Evolutionary conservation across 2,797 vertebrate species (phyloP).

Genomic region (Rachycentron canadum): DNA sequence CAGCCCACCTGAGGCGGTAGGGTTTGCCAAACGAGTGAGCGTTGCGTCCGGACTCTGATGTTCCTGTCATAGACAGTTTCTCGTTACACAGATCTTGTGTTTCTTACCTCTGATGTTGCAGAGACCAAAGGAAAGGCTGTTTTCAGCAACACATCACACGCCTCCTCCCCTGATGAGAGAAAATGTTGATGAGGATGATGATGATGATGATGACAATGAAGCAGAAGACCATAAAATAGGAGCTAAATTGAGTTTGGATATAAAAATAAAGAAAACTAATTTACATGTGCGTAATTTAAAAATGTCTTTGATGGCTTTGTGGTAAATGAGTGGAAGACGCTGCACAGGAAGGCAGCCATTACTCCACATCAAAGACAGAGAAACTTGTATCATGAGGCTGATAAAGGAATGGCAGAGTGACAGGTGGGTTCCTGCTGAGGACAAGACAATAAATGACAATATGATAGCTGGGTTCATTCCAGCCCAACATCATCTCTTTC

Average conservation of each 20-base stretch:
- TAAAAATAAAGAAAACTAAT: neutral
- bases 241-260: neutral
- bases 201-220: constrained; percentile 1
- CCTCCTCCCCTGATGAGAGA: constrained; percentile 44
- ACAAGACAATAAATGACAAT: neutral
- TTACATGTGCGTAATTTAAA: neutral
- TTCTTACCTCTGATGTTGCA: constrained; percentile 67
- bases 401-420: constrained; percentile 31
- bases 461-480: neutral
- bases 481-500: constrained; percentile 2
- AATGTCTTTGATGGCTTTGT: neutral
- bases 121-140: constrained; percentile 67
- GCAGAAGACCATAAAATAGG: neutral
- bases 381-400: neutral
- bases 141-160: constrained; percentile 57
- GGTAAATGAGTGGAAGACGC: neutral
- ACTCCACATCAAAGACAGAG: neutral
- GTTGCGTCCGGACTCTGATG: constrained; percentile 62
- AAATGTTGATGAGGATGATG: constrained; percentile 22
- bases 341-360: neutral
- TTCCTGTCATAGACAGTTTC: constrained; percentile 68
- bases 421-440: constrained; percentile 37
- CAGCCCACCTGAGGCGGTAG: constrained; percentile 32
- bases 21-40: constrained; percentile 30
- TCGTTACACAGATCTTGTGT: constrained; percentile 59